phyloP scores from a whole-genome alignment of 2,797 vertebrate genomes.

The Epinephelus coioides region DNA sequence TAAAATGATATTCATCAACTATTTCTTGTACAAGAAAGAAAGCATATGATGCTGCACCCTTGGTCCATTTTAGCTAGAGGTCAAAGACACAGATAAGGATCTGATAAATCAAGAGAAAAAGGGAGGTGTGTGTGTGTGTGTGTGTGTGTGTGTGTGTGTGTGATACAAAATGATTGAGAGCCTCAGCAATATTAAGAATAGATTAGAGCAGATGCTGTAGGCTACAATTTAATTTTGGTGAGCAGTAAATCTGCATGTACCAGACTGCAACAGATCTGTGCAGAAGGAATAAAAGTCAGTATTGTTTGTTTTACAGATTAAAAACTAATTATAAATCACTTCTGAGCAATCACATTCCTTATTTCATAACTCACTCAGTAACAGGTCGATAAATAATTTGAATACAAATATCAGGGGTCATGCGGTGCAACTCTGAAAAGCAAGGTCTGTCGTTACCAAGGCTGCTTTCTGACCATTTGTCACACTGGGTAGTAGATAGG shows the following conservation, averaged over 20 bases:
- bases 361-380: not conserved
- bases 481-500: not conserved
- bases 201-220: slow-evolving; percentile 8
- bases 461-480: slow-evolving; percentile 11
- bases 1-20: not conserved
- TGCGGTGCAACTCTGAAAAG: not conserved
- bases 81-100: slow-evolving; percentile 46
- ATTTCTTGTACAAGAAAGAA: not conserved
- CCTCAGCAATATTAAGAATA: slow-evolving; percentile 10
- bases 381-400: not conserved
- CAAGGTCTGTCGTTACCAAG: not conserved
- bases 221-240: not conserved
- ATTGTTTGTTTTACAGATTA: slow-evolving; percentile 13
- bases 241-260: slow-evolving; percentile 11
- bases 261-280: not conserved
- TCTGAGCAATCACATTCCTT: slow-evolving; percentile 3
- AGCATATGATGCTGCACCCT: not conserved
- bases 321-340: not conserved
- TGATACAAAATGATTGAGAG: not conserved
- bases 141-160: not conserved
- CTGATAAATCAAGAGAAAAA: slow-evolving; percentile 34
- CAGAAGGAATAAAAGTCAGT: not conserved
- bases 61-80: slow-evolving; percentile 16
- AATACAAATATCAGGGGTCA: not conserved
- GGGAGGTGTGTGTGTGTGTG: slow-evolving; percentile 8